Evolutionary conservation across 2,113 vertebrate species (phyloP).

Genomic region (Anser cygnoides): DNA sequence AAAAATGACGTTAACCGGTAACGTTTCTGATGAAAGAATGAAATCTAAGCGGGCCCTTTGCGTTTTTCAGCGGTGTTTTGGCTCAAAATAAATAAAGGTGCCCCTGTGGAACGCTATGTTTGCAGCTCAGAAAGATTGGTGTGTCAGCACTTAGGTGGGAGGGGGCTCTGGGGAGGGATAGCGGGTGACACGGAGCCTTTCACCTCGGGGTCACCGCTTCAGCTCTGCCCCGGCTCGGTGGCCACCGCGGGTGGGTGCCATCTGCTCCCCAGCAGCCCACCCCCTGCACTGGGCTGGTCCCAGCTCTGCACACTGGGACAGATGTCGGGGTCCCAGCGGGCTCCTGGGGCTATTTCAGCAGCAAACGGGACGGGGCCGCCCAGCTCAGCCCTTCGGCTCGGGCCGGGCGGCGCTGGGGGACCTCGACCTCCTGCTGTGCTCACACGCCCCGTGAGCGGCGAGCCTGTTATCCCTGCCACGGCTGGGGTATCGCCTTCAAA

Average conservation of each 20-base stretch:
- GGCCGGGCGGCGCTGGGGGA: background rate
- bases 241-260: conserved; percentile 34
- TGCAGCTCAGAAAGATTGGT: conserved; percentile 63
- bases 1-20: background rate
- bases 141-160: conserved; percentile 20
- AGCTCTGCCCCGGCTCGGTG: conserved; percentile 26
- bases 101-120: conserved; percentile 11
- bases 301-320: background rate
- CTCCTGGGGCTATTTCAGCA: background rate
- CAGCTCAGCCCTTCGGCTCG: background rate
- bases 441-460: background rate
- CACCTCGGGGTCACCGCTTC: conserved; percentile 55
- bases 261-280: background rate
- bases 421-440: conserved; percentile 42
- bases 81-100: background rate
- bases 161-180: background rate
- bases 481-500: background rate
- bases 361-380: background rate
- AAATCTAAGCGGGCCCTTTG: background rate
- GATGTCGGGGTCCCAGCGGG: background rate
- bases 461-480: conserved; percentile 18
- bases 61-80: background rate
- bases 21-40: background rate
- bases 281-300: background rate
- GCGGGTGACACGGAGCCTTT: conserved; percentile 58